Conservation (phyloP, 1,140 invertebrate species). For the Scaptomyza montana region DNA sequence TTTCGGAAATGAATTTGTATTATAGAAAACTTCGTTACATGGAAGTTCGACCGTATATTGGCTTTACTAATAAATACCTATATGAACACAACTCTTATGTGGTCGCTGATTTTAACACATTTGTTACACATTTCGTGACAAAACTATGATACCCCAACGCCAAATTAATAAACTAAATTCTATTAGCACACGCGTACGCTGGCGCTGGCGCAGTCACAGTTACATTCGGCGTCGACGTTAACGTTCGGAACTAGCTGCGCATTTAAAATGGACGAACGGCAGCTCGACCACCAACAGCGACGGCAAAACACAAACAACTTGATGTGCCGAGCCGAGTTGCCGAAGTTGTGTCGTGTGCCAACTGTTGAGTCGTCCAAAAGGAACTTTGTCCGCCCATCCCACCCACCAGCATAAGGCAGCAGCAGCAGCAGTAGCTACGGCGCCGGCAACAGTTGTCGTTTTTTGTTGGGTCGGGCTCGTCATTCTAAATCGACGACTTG, state of each 20-base stretch:
- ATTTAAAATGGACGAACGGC: constrained; percentile 42
- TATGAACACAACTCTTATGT: no score
- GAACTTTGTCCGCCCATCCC: constrained; percentile 30
- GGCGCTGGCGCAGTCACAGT: constrained; percentile 1
- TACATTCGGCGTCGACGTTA: constrained; percentile 6
- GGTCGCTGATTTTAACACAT: neutral
- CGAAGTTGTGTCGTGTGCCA: constrained; percentile 38
- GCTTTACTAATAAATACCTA: no score
- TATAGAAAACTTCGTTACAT: no score
- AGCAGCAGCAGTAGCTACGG: neutral
- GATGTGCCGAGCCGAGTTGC: constrained; percentile 17
- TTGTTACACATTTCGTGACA: neutral
- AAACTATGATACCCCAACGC: neutral
- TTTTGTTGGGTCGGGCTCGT: constrained; percentile 20
- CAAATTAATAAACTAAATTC: neutral
- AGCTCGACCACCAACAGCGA: constrained; percentile 47
- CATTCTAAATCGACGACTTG: constrained; percentile 72
- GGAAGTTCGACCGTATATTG: no score
- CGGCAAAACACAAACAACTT: neutral
- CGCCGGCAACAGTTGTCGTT: constrained; percentile 10
- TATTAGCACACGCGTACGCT: constrained; percentile 33
- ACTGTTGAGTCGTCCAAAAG: constrained; percentile 59
- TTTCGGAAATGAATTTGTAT: no score
- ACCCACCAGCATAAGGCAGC: constrained; percentile 17
- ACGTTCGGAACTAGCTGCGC: constrained; percentile 49